Evolutionary conservation across 2,113 vertebrate genomes (phyloP).

Genomic region (Brachypteracias leptosomus): DNA sequence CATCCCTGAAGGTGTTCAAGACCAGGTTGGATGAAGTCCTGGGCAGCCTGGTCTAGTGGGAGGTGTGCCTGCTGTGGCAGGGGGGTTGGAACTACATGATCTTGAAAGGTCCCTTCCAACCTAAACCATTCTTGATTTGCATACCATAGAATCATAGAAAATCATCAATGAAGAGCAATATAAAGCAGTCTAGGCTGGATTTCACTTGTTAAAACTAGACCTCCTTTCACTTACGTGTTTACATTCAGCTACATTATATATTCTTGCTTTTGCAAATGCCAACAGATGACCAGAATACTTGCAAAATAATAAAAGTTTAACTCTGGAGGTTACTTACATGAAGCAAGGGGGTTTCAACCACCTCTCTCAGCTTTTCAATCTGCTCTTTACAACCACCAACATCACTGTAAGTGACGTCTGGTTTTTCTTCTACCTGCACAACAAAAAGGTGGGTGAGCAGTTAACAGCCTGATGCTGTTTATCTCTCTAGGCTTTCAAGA

Average conservation of each 20-base stretch:
- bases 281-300: neutral
- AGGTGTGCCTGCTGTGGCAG: too few relatives aligned
- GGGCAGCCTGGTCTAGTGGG: too few relatives aligned
- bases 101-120: too few relatives aligned
- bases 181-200: neutral
- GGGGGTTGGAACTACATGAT: too few relatives aligned
- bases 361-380: conserved; percentile 97
- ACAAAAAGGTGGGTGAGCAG: neutral
- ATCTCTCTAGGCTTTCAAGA: neutral
- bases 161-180: neutral
- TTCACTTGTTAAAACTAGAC: neutral
- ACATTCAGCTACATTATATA: neutral
- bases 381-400: conserved; percentile 99
- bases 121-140: too few relatives aligned
- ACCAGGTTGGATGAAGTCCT: too few relatives aligned
- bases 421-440: conserved; percentile 95
- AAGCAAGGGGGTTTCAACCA: conserved; percentile 96
- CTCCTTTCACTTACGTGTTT: neutral
- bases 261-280: neutral
- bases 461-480: neutral
- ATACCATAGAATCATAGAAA: too few relatives aligned
- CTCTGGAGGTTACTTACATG: conserved; percentile 82
- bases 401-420: conserved; percentile 98
- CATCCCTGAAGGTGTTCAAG: too few relatives aligned
- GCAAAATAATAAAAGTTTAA: neutral